Evolutionary conservation across 1,140 invertebrate genomes (phyloP).

Genomic region (Drosophila pectinifera): DNA sequence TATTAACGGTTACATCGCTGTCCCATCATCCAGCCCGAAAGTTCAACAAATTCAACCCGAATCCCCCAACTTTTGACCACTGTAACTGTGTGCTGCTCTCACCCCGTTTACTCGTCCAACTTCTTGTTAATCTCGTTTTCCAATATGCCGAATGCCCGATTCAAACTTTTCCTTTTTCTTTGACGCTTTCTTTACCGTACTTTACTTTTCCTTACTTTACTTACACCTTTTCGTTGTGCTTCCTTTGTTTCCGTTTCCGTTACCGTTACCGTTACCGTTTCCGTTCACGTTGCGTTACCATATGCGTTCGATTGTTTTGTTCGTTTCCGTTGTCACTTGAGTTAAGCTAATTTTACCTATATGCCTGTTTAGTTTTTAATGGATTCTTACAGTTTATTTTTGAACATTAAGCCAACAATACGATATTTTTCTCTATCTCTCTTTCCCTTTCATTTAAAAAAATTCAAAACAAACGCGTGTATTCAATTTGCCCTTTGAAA

Average conservation of each 20-base stretch:
- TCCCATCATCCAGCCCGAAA: constrained; percentile 1
- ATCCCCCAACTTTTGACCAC: constrained; percentile 34
- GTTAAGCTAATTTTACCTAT: constrained; percentile 33
- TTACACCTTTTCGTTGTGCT: constrained; percentile 1
- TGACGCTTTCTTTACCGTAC: neutral
- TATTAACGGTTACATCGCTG: constrained; percentile 36
- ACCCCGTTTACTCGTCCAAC: constrained; percentile 40
- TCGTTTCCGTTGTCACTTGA: constrained; percentile 22
- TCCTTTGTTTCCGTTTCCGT: neutral
- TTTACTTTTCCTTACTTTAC: neutral
- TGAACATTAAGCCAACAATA: constrained; percentile 81
- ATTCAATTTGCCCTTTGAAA: constrained; percentile 46
- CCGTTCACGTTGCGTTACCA: neutral
- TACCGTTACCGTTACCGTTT: neutral
- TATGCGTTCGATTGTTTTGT: no score
- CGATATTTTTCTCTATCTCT: constrained; percentile 83
- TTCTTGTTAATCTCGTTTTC: constrained; percentile 43
- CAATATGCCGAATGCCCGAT: constrained; percentile 40
- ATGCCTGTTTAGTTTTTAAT: constrained; percentile 52
- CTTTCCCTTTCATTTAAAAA: constrained; percentile 76
- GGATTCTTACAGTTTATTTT: constrained; percentile 69
- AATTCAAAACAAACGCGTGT: constrained; percentile 59
- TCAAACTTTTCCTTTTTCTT: constrained; percentile 27
- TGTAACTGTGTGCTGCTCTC: constrained; percentile 51
- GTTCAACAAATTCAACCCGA: constrained; percentile 9